Base-by-base conservation (phyloP, 2,888 invertebrate species). In the Pseudococcus viburni region DNA sequence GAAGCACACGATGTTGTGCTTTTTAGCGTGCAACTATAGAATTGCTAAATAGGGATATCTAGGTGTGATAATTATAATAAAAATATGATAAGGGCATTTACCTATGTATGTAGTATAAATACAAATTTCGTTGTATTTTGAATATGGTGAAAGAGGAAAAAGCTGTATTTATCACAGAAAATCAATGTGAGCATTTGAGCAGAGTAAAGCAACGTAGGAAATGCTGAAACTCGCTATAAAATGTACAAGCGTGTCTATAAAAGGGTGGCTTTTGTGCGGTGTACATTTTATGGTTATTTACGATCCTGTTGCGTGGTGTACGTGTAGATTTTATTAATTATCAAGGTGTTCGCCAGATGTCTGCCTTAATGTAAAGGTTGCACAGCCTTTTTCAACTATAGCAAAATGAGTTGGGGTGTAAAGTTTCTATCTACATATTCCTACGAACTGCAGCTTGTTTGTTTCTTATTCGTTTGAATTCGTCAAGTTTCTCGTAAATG, bases 201-300 rank as follows among this genome's bases (percentile, higher is more conserved):
- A 3, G 46, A 46, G 46, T 46, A 11, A 1, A 0, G 19, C 19
- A 4, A 7, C 64, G 26, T 64, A 11, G 15, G 15, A 59, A 51
- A 15, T 51, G 9, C 51, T 51, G 51, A 17, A 51, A 51, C 51
- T 51, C 15, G 17, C 51, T 51, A 5, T 33, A 26, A 73, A 59
- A 59, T 59, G 26, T 73, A 12, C 26, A 26, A 73, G 33, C 68
- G 68, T 73, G 68, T 12, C 15, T 26, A 0, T 15, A 26, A 26
- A 51, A 85, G 59, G 85, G 85, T 48, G 22, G 33, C 22, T 59
- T 59, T 59, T 39, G 64, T 59, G 11, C 48, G 2, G 59, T 26
- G 22, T 59, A 85, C 39, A 85, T 59, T 59, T 85, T 51, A 85
- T 80, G 19, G 42, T 85, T 85, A 85, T 85, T 85, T 85, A 85